Evolutionary conservation across 2,888 invertebrate genomes (phyloP), one percentile per base, ranked within the genome.

Genomic region (Ptilodon capucinus): DNA sequence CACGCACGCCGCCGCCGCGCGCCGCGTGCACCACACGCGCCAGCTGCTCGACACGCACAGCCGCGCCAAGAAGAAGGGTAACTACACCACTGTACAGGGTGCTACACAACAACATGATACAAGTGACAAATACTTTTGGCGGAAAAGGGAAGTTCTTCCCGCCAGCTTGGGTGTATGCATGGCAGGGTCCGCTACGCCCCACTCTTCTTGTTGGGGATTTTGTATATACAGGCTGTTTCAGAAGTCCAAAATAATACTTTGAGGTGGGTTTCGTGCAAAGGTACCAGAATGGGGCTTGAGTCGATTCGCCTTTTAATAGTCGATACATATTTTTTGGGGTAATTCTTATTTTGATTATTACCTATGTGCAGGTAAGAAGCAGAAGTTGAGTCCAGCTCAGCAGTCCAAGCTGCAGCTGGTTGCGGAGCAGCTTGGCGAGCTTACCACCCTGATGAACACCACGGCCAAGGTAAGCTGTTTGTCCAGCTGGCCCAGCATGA

Each of bases 321-420:
- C n/a, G 23, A 23, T 6, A 23, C 23, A 23, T 23, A 23, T 23
- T 8, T 23, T 6, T 28, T 11, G 11, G 6, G 6, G 11, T n/a
- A 28, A 1, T 9, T 4, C 4, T 3, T n/a, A 3, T 28, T 28
- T 28, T 3, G 6, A 9, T 28, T 28, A 9, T 1, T 28, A 3
- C 1, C 2, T 17, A 1, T 11, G 11, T 4, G 14, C 74, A 88
- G 89, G 89, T 48, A 90, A 89, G 60, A 89, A 88, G 43, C 76
- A 76, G 30, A 87, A 86, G 21, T 4, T 81, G 54, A 82, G 72
- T 14, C 73, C 82, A 0, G 68, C 78, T 0, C 81, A 84, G 42
- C 79, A 84, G 18, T 81, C 83, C 0, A 82, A 84, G 35, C 60
- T 76, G 25, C 82, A 86, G 34, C 49, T 79, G 0, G 56, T 81